Percentiles rank a stretch among this genome's conserved stretches.
These are phyloP conservation scores for Mactra quadrangularis DNA, from an alignment of 1,140 invertebrate genomes.

Conservation along the genomic window DNA sequence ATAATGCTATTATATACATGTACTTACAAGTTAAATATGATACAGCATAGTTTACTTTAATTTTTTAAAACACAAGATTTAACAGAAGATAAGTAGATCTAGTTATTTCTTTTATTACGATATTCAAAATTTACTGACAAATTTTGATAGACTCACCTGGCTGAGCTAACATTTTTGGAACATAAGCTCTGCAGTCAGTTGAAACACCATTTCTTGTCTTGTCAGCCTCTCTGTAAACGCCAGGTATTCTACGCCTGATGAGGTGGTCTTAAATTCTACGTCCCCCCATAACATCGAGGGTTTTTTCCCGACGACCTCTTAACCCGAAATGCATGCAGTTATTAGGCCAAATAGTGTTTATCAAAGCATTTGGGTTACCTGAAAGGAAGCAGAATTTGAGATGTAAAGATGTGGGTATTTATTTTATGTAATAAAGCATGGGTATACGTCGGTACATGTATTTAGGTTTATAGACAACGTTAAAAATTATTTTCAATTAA, in stretches of 20 bases:
- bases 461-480: not conserved
- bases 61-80: not conserved
- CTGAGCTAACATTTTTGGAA: slow-evolving; percentile 23
- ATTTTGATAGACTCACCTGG: slow-evolving; percentile 5
- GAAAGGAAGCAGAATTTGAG: not conserved
- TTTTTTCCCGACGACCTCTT: not conserved
- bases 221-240: too few relatives aligned
- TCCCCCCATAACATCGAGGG: not conserved
- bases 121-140: too few relatives aligned
- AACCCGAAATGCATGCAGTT: not conserved
- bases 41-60: not conserved
- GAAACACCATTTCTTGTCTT: slow-evolving; percentile 9
- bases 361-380: not conserved
- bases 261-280: not conserved
- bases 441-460: not conserved
- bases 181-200: not conserved
- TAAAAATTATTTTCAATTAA: not conserved
- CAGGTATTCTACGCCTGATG: not conserved
- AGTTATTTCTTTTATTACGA: too few relatives aligned
- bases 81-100: not conserved
- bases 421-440: too few relatives aligned
- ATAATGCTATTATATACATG: too few relatives aligned
- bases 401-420: not conserved
- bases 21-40: not conserved
- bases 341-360: not conserved